Conservation (phyloP, 2,797 vertebrate genomes). For the Salmo trutta region DNA sequence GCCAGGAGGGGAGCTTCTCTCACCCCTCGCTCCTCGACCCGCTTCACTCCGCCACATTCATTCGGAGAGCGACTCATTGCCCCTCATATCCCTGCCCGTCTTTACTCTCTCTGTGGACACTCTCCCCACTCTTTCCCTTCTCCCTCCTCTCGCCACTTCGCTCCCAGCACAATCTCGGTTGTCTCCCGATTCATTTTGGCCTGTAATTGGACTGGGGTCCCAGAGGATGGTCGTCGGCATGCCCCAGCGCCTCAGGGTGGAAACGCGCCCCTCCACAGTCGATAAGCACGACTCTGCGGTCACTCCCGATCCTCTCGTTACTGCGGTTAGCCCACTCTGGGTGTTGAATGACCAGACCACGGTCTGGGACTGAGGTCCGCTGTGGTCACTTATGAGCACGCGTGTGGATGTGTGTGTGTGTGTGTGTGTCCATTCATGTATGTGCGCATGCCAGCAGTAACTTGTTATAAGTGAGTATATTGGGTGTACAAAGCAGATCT, state of each 20-base stretch:
- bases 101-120: neutral
- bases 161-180: conserved; percentile 60
- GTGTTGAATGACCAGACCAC: conserved; percentile 7
- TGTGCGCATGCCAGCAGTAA: neutral
- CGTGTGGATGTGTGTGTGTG: no score
- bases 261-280: conserved; percentile 51
- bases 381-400: no score
- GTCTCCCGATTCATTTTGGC: conserved; percentile 72
- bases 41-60: conserved; percentile 67
- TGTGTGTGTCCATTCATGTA: neutral
- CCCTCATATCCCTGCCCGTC: neutral
- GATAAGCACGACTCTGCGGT: conserved; percentile 50
- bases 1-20: neutral
- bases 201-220: conserved; percentile 74
- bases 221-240: conserved; percentile 61
- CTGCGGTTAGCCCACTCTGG: conserved; percentile 43
- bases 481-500: conserved; percentile 12
- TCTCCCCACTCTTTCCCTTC: no score
- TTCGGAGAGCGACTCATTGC: conserved; percentile 62
- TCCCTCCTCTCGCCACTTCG: conserved; percentile 29
- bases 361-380: no score
- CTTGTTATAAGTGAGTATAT: conserved; percentile 4
- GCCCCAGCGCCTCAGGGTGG: conserved; percentile 58
- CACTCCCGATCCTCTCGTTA: conserved; percentile 33
- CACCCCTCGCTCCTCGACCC: conserved; percentile 21